Evolutionary conservation across 2,797 vertebrate genomes (phyloP).

Genomic region (Halcyon chelicuti): DNA sequence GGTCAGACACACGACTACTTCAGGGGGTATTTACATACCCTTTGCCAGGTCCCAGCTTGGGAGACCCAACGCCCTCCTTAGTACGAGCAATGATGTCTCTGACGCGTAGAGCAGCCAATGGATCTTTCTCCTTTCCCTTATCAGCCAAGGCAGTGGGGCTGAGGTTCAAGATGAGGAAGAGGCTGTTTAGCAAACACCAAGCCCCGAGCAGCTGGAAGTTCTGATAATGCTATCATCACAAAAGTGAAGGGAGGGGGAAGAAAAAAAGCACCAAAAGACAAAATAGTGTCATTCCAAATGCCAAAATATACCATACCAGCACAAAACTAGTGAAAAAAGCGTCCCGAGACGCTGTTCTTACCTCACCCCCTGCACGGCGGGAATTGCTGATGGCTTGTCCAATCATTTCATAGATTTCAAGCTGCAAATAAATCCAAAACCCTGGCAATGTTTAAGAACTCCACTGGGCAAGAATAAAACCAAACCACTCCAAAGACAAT

Average conservation of each 20-base stretch:
- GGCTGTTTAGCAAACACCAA: conserved; percentile 97
- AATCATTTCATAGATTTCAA: conserved; percentile 99
- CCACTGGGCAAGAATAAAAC: background rate
- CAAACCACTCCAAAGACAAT: background rate
- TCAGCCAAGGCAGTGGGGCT: conserved; percentile 96
- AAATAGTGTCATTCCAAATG: background rate
- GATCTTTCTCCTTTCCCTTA: conserved; percentile 98
- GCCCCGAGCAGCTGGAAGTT: conserved; percentile 98
- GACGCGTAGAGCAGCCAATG: conserved; percentile 93
- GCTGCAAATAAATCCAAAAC: conserved; percentile 79
- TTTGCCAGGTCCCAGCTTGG: conserved; percentile 96
- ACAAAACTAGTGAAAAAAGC: background rate
- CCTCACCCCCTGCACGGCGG: conserved; percentile 96
- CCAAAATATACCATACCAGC: background rate
- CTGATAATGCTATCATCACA: conserved; percentile 91
- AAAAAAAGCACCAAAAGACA: background rate
- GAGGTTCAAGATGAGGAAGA: conserved; percentile 97
- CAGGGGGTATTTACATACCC: conserved; percentile 80
- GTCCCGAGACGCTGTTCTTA: conserved; percentile 59
- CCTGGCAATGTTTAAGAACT: rapidly evolving
- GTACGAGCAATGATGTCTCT: conserved; percentile 93
- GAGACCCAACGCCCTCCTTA: conserved; percentile 97
- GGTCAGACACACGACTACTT: background rate
- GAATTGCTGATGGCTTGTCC: conserved; percentile 97
- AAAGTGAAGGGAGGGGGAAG: background rate